Evolutionary conservation across 2,797 vertebrate species (phyloP), one percentile per base, ranked within the genome.

Genomic region (Pseudocheirus occidentalis): DNA sequence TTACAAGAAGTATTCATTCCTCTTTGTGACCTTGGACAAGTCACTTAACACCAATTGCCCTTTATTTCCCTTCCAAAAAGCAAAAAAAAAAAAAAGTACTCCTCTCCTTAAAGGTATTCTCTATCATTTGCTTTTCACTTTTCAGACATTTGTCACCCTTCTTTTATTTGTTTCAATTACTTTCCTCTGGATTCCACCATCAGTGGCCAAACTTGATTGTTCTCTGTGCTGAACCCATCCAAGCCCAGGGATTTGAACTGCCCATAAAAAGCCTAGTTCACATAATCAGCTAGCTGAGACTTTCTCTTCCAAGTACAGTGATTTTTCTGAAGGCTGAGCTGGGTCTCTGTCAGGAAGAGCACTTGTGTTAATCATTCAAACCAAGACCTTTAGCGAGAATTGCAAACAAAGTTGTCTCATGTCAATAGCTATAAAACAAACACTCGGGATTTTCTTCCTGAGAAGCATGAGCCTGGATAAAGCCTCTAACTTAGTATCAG

Each of bases 341-440:
- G 4, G 53, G 81, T 34, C 56, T 92, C 87, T 62, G 1, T 4
- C 46, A 18, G 5, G 14, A 52, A 94, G 9, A 81, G 46, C n/a
- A 66, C 3, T 50, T 34, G 55, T 52, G 46, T 40, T 46, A 81
- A 91, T 12, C 11, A 46, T 46, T 46, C 73, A 46, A 4, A 81
- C n/a, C 24, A 81, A 81, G 14, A 12, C n/a, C 53, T 54, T 90
- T 57, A 55, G 34, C 81, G 50, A 91, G 57, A 91, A 54, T n/a
- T 90, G 87, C 50, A 95, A 90, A 93, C 34, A 92, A 59, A 27
- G 40, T 16, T 28, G 57, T 73, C 96, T 93, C 53, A 91, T 16
- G 90, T 91, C 91, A 46, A 90, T 92, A 90, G 53, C 50, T 94
- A 55, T 29, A 28, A 95, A 56, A 81, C 4, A 95, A 54, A 92